phyloP scores from a whole-genome alignment of 2,113 vertebrate species.

The Erpornis zantholeuca region DNA sequence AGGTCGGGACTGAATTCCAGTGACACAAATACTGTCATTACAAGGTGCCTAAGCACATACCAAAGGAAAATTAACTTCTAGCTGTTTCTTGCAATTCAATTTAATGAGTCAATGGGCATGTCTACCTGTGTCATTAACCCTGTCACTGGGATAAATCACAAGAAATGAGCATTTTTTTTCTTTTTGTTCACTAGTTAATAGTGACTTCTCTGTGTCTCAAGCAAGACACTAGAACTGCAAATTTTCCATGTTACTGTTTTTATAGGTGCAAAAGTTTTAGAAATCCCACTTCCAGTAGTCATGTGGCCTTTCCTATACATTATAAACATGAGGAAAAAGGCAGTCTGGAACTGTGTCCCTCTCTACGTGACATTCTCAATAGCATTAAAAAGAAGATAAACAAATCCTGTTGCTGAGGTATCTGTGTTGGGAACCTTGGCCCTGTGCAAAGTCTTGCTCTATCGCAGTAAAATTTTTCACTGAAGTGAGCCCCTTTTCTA shows the following conservation, averaged over 20 bases:
- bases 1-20: background rate
- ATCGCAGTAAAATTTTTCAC: background rate
- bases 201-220: background rate
- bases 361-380: background rate
- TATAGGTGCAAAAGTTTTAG: background rate
- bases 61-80: slow-evolving; percentile 29
- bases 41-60: background rate
- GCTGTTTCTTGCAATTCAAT: background rate
- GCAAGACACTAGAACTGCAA: background rate
- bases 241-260: background rate
- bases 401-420: background rate
- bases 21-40: background rate
- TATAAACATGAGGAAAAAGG: background rate
- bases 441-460: background rate
- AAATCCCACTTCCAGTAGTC: background rate
- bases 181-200: background rate
- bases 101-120: slow-evolving; percentile 49
- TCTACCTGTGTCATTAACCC: slow-evolving; percentile 31
- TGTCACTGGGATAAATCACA: slow-evolving; percentile 8
- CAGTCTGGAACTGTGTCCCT: background rate
- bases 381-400: background rate
- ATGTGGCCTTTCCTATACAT: background rate
- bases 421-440: background rate
- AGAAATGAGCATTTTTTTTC: background rate
- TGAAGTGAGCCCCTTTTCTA: background rate